Base-by-base conservation (phyloP, 2,888 invertebrate species). In the Abscondita cerata region DNA sequence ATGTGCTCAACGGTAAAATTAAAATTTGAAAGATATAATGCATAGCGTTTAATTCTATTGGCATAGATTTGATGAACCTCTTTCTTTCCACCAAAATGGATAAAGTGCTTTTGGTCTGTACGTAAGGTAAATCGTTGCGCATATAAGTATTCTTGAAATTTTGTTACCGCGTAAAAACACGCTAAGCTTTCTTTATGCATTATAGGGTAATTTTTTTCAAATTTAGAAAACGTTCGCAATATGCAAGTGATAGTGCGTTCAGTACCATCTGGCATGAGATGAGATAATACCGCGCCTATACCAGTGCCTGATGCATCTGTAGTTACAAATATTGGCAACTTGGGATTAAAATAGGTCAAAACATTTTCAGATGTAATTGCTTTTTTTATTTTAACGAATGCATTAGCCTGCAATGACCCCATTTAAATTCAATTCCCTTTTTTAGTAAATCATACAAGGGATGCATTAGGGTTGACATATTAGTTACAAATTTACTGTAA, bases 311-410 rank as follows among this genome's bases (percentile, higher is more conserved):
- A 46, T 2, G 67, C 68, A 40, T 69, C 67, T 20, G 56, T 52
- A 3, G 66, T 59, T 8, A 70, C 50, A 8, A 47, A 33, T n/a
- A 69, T 13, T 50, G 68, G 67, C 33, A 66, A 25, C 8, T 59
- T 20, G 38, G 70, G 68, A 56, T 72, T 54, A 50, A 61, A 55
- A 38, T 59, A 19, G 1, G n/a, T 19, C n/a, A 46, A 46, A 46
- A 16, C n/a, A 8, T n/a, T 16, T 18, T 46, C 46, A 9, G 46
- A 46, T 6, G 19, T 18, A 19, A 46, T 19, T 11, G 19, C 19
- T 19, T 46, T 19, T 16, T 44, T 20, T 46, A 46, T 46, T 19
- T 46, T n/a, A 2, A 8, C 19, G 51, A 50, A 46, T 44, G 36
- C 13, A 19, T 52, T 33, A 20, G 38, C 25, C 6, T 20, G 18